Conservation (phyloP, 2,888 invertebrate genomes). For the Pogonocherus hispidulus region DNA sequence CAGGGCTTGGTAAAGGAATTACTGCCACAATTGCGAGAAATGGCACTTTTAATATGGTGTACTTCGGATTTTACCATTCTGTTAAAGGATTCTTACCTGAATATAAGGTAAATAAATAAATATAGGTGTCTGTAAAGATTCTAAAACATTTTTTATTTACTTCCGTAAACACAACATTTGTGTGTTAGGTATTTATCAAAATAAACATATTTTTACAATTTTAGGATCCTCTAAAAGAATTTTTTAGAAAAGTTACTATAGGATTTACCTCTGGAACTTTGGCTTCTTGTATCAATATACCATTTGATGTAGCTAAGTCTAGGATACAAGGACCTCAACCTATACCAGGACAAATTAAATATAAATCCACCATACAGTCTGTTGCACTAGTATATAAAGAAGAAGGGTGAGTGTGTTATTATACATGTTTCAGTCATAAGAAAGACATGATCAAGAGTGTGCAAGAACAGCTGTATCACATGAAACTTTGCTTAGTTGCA, state of each 20-base stretch:
- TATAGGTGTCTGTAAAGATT: not conserved
- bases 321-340: constrained; percentile 95
- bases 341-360: constrained; percentile 79
- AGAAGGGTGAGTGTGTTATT: constrained; percentile 82
- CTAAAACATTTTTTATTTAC: too few species aligned
- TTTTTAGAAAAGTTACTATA: constrained; percentile 82
- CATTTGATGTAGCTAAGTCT: constrained; percentile 96
- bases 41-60: constrained; percentile 93
- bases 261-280: constrained; percentile 91
- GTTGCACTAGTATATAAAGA: constrained; percentile 83
- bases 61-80: constrained; percentile 96
- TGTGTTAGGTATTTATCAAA: too few species aligned
- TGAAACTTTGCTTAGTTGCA: too few species aligned
- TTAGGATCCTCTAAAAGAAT: constrained; percentile 78
- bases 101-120: constrained; percentile 70
- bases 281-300: constrained; percentile 91
- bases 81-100: constrained; percentile 83
- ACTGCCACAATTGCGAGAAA: constrained; percentile 91
- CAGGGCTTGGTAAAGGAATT: constrained; percentile 89
- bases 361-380: constrained; percentile 81
- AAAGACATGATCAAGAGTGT: too few species aligned
- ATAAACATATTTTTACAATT: not conserved
- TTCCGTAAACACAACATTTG: too few species aligned
- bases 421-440: too few species aligned
- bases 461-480: too few species aligned